Conservation (phyloP, 2,888 invertebrate genomes). For the Cosmorhoe ocellata region DNA sequence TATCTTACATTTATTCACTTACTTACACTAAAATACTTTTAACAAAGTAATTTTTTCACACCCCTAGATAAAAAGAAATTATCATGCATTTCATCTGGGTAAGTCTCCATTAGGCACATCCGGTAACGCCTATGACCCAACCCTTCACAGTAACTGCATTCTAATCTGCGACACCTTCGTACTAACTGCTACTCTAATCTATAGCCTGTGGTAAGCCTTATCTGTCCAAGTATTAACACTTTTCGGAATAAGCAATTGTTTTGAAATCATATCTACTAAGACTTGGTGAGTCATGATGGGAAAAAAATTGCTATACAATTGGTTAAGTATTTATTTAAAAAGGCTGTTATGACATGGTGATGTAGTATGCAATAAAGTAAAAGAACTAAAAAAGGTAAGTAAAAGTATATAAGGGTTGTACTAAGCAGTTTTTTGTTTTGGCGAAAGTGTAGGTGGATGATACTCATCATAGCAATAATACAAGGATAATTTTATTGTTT, state of each 20-base stretch:
- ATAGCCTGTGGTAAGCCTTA: constrained; percentile 53
- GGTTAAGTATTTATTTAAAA: too few species aligned
- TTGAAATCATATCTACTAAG: constrained; percentile 38
- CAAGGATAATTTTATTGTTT: too few species aligned
- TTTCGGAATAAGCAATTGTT: constrained; percentile 46
- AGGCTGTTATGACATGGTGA: too few species aligned
- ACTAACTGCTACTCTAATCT: constrained; percentile 29
- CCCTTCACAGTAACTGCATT: constrained; percentile 21
- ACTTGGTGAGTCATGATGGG: constrained; percentile 30
- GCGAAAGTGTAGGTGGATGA: too few species aligned
- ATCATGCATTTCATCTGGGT: constrained; percentile 35
- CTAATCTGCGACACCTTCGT: constrained; percentile 18
- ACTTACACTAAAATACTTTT: too few species aligned
- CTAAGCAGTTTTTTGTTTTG: too few species aligned
- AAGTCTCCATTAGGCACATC: constrained; percentile 54
- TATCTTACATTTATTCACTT: too few species aligned
- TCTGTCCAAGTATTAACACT: constrained; percentile 55
- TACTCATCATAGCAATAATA: too few species aligned
- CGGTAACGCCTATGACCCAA: constrained; percentile 36
- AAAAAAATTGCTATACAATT: constrained; percentile 15
- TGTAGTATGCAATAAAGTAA: too few species aligned
- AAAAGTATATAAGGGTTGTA: too few species aligned
- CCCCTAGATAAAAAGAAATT: constrained; percentile 15
- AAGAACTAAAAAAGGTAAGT: too few species aligned
- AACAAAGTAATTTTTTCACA: not conserved